Conservation (phyloP, 2,113 vertebrate genomes). For the Protomyctophum bolini region DNA sequence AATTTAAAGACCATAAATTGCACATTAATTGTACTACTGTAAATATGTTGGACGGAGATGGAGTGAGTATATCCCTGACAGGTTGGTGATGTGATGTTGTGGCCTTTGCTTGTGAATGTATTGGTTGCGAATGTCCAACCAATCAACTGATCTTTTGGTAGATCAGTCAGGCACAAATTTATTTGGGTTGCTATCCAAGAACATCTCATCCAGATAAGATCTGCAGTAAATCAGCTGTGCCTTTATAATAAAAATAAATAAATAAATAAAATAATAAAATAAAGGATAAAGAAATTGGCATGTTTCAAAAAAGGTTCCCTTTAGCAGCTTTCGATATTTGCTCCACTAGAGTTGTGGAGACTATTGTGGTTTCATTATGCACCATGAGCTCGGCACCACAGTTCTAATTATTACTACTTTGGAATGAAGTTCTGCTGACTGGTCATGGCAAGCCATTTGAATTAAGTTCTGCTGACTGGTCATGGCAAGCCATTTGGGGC, state of each 20-base stretch:
- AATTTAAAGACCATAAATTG: no score
- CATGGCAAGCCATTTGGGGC: constrained; percentile 21
- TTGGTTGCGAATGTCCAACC: no score
- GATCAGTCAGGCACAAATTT: constrained; percentile 3
- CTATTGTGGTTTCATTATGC: constrained; percentile 5
- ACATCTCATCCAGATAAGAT: constrained; percentile 2
- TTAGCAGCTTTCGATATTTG: background rate
- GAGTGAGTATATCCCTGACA: no score
- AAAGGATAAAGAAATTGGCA: background rate
- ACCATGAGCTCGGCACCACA: constrained; percentile 17
- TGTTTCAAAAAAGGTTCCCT: background rate
- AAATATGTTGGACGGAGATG: no score
- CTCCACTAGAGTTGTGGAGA: background rate
- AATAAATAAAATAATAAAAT: no score
- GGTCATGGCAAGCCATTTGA: constrained; percentile 20
- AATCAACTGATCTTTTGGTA: background rate
- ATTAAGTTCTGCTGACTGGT: constrained; percentile 37
- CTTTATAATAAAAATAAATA: background rate
- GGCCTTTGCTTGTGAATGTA: background rate
- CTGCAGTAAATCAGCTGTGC: background rate
- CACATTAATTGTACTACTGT: no score
- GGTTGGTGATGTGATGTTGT: background rate
- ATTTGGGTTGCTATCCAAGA: background rate
- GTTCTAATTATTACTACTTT: constrained; percentile 28
- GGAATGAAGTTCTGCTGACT: constrained; percentile 36